Base-by-base conservation (phyloP, 2,113 vertebrate species). In the Gila orcuttii region DNA sequence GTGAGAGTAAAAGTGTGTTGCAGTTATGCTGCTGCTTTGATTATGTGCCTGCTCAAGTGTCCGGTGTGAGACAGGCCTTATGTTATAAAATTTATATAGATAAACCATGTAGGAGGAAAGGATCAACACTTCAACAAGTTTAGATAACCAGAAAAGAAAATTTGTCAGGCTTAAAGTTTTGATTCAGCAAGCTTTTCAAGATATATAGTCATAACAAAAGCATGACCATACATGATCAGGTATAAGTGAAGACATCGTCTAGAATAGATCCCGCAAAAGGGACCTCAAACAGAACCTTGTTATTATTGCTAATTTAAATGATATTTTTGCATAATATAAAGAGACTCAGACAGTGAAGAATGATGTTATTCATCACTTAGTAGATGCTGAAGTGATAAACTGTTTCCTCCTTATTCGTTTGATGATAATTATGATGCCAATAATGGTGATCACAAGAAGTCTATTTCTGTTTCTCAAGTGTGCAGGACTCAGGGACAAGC, bases 291-390 rank as follows among this genome's bases (percentile, higher is more conserved):
- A 91, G 89, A 86, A 89, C 89, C 89, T 89, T 42, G 42, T 42
- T 85, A 89, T 89, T 86, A 59, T 39, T 86, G 55, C 90, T 69
- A 23, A 62, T 66, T 82, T 79, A 59, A 12, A 17, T 84, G 89
- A 31, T 76, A 25, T 90, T 88, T 90, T 89, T 88, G 92, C 90
- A 90, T 90, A 50, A 76, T 69, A 71, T 31, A 79, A 83, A 84
- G 9, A 83, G 50, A 39, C 23, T 11, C 4, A 76, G 45, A 28
- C 17, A 2, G 45, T 55, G 45, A 19, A 55, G 47, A 64, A 50
- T 84, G n/a, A 75, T 69, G 55, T 62, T 79, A 7, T 57, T 33
- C 52, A 59, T 39, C 23, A 59, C 55, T 33, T 55, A 55, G 3
- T 19, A 25, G 73, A 76, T 80, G 80, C 84, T 47, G 8, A 81